phyloP scores from a whole-genome alignment of 1,140 invertebrate genomes.

The Lucilia cuprina region DNA sequence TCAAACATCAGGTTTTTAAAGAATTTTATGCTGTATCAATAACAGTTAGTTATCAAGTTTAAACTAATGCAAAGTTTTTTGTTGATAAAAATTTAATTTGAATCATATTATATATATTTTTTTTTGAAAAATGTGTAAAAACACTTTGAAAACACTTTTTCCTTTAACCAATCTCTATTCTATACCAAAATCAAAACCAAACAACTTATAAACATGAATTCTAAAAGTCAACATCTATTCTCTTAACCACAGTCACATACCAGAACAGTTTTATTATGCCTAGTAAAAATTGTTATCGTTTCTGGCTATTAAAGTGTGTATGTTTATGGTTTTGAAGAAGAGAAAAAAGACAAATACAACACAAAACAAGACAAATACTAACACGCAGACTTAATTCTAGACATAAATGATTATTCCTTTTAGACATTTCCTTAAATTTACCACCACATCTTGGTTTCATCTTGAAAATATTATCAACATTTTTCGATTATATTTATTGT shows the following conservation, averaged over 20 bases:
- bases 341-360: too few species aligned
- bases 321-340: background rate
- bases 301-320: background rate
- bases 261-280: background rate
- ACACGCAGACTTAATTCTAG: too few species aligned
- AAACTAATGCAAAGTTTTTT: too few species aligned
- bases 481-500: background rate
- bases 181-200: background rate
- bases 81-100: too few species aligned
- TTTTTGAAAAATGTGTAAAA: too few species aligned
- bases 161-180: too few species aligned
- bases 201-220: background rate
- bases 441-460: background rate
- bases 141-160: too few species aligned
- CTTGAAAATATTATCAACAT: background rate
- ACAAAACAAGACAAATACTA: too few species aligned
- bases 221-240: background rate
- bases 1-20: too few species aligned
- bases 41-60: too few species aligned
- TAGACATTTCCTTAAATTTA: background rate
- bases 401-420: background rate
- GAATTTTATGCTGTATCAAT: too few species aligned
- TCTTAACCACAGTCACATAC: background rate
- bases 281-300: background rate
- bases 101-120: too few species aligned